These are phyloP conservation scores for Exephanes ischioxanthus DNA, from an alignment of 2,888 invertebrate genomes.

Conservation along the genomic window DNA sequence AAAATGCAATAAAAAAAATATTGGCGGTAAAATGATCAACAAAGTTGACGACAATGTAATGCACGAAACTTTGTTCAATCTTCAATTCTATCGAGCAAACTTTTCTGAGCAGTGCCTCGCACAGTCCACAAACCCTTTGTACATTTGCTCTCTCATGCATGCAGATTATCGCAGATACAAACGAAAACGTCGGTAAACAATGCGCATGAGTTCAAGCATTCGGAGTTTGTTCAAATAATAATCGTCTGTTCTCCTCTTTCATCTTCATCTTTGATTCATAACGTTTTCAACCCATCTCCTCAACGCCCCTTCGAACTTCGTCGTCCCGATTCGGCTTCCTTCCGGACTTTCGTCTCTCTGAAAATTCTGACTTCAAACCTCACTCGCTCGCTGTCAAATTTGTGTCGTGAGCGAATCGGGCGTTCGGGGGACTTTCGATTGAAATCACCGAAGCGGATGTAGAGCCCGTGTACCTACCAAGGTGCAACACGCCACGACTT, in stretches of 20 bases:
- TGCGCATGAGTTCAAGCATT: neutral
- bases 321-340: neutral
- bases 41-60: no score
- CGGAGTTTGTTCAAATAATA: neutral
- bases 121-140: neutral
- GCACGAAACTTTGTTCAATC: no score
- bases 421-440: slow-evolving; percentile 11
- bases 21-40: no score
- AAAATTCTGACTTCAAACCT: slow-evolving; percentile 19
- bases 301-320: neutral
- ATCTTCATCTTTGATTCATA: slow-evolving; percentile 18
- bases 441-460: slow-evolving; percentile 24
- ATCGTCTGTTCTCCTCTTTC: neutral
- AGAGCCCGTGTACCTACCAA: neutral
- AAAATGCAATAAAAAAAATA: no score
- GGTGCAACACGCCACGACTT: neutral
- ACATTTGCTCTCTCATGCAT: slow-evolving; percentile 8
- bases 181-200: neutral
- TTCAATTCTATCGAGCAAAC: no score
- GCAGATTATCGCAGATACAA: neutral
- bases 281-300: neutral
- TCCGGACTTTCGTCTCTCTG: neutral
- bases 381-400: neutral
- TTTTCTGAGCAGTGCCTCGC: neutral
- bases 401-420: neutral